These are phyloP conservation scores for Polyommatus icarus DNA, from an alignment of 2,888 invertebrate genomes.

Conservation along the genomic window DNA sequence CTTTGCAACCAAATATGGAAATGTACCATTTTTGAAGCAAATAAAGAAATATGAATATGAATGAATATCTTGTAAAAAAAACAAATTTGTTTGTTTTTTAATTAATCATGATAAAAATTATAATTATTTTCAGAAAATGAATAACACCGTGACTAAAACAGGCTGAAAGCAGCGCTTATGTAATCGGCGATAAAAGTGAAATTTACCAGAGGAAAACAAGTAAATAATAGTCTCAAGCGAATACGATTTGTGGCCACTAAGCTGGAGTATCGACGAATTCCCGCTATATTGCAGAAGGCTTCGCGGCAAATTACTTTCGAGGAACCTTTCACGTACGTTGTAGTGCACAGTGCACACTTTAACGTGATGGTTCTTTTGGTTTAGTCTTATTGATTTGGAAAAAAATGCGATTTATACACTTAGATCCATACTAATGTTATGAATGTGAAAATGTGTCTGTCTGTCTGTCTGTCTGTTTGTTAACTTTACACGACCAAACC, in stretches of 20 bases:
- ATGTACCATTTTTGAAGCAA: too few species aligned
- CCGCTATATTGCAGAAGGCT: background rate
- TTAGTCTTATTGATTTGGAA: background rate
- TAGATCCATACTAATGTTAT: too few species aligned
- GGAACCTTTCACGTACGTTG: conserved; percentile 2
- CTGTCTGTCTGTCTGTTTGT: too few species aligned
- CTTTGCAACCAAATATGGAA: too few species aligned
- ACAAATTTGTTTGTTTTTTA: too few species aligned
- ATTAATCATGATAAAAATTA: background rate
- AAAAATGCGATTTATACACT: background rate
- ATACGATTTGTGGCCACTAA: background rate
- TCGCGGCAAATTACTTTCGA: conserved; percentile 6
- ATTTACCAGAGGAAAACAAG: background rate
- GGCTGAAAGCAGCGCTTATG: background rate
- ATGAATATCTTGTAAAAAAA: too few species aligned
- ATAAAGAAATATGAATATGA: too few species aligned
- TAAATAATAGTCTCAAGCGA: background rate
- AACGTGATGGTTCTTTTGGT: conserved; percentile 13
- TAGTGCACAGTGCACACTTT: conserved; percentile 2
- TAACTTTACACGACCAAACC: too few species aligned
- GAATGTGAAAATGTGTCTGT: too few species aligned
- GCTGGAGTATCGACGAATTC: background rate
- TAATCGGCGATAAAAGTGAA: background rate
- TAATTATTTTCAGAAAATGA: background rate
- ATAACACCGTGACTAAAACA: background rate